Conservation (phyloP, 2,888 invertebrate species). For the Antheraea assamensis region DNA sequence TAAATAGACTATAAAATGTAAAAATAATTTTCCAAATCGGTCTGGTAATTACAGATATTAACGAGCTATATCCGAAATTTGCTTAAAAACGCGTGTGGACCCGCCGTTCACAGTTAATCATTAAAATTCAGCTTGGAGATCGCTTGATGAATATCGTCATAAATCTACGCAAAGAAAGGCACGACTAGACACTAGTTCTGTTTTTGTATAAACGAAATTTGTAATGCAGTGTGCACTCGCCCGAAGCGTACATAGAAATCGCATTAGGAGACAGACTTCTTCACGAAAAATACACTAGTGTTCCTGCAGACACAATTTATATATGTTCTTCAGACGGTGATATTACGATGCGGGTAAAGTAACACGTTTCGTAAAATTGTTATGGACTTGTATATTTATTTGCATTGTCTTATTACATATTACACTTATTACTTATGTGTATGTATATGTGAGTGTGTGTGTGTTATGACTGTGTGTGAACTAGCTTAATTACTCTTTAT, state of each 20-base stretch:
- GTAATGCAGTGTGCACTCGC: conserved; percentile 3
- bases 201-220: not conserved
- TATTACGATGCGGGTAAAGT: not conserved
- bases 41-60: too few species aligned
- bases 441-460: too few species aligned
- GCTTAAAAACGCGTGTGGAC: not conserved
- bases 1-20: too few species aligned
- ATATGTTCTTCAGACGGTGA: too few species aligned
- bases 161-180: not conserved
- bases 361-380: not conserved
- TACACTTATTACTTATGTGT: too few species aligned
- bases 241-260: not conserved
- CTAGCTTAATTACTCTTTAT: too few species aligned
- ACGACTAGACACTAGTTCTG: not conserved
- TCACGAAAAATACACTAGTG: conserved; percentile 3
- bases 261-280: not conserved
- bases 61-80: too few species aligned
- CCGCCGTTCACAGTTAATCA: not conserved
- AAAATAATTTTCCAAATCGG: too few species aligned
- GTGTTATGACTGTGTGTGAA: too few species aligned
- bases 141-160: not conserved
- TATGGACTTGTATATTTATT: not conserved
- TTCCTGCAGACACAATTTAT: conserved; percentile 3
- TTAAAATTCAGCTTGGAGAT: too few species aligned
- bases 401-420: not conserved